Percentiles rank a stretch among this genome's conserved stretches.
These are phyloP conservation scores for Aspiorhynchus laticeps DNA, from an alignment of 2,113 vertebrate species.

Conservation along the genomic window DNA sequence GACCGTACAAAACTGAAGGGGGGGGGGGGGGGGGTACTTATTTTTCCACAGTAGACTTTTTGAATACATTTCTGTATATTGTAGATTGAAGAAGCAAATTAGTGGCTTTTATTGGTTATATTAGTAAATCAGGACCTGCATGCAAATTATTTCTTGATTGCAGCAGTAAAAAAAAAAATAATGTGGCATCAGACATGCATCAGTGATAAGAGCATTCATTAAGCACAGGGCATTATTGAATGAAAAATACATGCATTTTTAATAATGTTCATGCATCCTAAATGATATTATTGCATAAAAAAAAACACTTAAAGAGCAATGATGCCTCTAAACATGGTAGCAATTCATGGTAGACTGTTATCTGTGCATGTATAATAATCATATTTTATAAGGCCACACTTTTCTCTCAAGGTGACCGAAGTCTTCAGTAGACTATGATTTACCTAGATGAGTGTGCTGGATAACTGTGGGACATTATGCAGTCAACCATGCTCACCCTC, in stretches of 20 bases:
- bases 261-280: slow-evolving; percentile 8
- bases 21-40: neutral
- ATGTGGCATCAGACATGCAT: slow-evolving; percentile 41
- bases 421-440: neutral
- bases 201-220: slow-evolving; percentile 32
- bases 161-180: neutral
- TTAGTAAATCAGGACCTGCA: slow-evolving; percentile 6
- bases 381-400: neutral
- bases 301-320: neutral
- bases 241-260: neutral
- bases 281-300: neutral
- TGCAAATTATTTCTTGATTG: neutral
- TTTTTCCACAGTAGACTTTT: neutral
- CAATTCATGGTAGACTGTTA: neutral
- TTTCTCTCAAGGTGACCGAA: slow-evolving; percentile 6
- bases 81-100: neutral
- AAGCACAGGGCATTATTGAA: neutral
- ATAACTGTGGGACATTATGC: slow-evolving; percentile 21
- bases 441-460: neutral
- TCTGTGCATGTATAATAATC: slow-evolving; percentile 1
- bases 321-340: neutral
- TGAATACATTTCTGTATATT: neutral
- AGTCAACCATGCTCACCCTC: slow-evolving; percentile 50
- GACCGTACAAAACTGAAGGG: neutral
- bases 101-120: neutral